These are phyloP conservation scores for Rousettus madagascariensis DNA, from an alignment of 2,797 vertebrate genomes.

Conservation along the genomic window DNA sequence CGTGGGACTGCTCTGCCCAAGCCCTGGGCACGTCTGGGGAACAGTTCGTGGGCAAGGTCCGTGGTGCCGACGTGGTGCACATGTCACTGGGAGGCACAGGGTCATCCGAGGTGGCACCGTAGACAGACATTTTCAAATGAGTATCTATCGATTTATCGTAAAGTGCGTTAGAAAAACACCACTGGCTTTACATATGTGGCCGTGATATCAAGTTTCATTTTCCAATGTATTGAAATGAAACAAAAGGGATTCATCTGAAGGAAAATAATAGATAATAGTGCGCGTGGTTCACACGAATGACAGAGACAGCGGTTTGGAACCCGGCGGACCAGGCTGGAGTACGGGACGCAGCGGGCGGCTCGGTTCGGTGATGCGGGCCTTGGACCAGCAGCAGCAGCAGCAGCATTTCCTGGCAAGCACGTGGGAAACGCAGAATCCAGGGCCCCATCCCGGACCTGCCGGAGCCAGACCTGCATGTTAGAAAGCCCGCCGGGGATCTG, in stretches of 20 bases:
- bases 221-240: background rate
- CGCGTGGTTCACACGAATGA: background rate
- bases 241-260: background rate
- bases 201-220: background rate
- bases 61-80: background rate
- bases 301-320: background rate
- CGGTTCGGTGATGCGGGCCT: too few species aligned
- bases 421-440: background rate
- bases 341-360: accelerated
- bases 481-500: background rate
- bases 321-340: background rate
- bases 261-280: background rate
- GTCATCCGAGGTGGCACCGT: background rate
- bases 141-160: background rate
- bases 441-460: background rate
- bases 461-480: too few species aligned
- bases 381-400: too few species aligned
- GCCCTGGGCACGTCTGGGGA: background rate
- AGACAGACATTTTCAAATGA: background rate
- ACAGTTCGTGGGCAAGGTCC: background rate
- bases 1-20: background rate
- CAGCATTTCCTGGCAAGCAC: background rate
- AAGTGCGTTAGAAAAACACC: background rate
- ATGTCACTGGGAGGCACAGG: too few species aligned
- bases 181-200: background rate